phyloP scores from a whole-genome alignment of 2,113 vertebrate genomes.

The Dissostichus mawsoni region DNA sequence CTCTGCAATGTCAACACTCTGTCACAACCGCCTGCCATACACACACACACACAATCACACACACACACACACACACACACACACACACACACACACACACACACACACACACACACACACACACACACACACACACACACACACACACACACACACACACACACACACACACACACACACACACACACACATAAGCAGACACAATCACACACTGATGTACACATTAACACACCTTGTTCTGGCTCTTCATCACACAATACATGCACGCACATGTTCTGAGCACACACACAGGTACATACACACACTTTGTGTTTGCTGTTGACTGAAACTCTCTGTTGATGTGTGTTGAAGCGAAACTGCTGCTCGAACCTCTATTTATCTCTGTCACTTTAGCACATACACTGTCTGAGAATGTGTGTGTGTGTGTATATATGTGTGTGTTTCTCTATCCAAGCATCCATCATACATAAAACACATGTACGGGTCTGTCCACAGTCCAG shows the following conservation, averaged over 20 bases:
- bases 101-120: no score
- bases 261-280: no score
- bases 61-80: conserved; percentile 8
- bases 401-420: conserved; percentile 10
- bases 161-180: no score
- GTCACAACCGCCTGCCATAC: not conserved
- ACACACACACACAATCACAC: conserved; percentile 10
- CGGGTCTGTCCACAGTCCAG: not conserved
- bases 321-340: not conserved
- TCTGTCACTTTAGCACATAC: conserved; percentile 2
- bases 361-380: conserved; percentile 40
- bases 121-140: no score
- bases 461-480: rapidly evolving
- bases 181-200: no score
- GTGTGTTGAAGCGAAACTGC: conserved; percentile 24
- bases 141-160: no score
- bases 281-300: no score
- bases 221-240: no score
- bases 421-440: conserved; percentile 11
- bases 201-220: no score
- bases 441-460: not conserved
- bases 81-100: not conserved
- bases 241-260: no score
- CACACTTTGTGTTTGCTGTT: not conserved
- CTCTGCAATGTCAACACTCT: conserved; percentile 34